Evolutionary conservation across 2,797 vertebrate species (phyloP).

Genomic region (Moxostoma hubbsi): DNA sequence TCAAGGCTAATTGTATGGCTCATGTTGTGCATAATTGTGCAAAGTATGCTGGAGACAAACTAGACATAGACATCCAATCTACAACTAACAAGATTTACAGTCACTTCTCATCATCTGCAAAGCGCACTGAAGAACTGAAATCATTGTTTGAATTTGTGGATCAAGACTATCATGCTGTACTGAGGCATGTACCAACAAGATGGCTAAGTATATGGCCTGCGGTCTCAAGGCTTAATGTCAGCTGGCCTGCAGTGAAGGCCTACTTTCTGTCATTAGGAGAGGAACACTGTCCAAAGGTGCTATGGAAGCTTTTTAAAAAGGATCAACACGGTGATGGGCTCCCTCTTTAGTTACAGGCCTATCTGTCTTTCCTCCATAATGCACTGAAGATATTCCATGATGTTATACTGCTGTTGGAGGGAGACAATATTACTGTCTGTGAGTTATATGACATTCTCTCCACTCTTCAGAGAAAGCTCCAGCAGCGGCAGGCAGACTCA

Average conservation of each 20-base stretch:
- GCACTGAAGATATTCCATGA: conserved; percentile 32
- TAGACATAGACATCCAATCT: conserved; percentile 18
- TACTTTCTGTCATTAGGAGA: conserved; percentile 19
- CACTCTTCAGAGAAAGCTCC: conserved; percentile 47
- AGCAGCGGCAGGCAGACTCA: neutral
- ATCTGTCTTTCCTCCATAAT: conserved; percentile 22
- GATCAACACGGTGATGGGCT: conserved; percentile 30
- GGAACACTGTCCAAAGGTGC: conserved; percentile 15
- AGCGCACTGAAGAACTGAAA: conserved; percentile 31
- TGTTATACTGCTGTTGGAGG: conserved; percentile 34
- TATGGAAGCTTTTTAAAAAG: conserved; percentile 29
- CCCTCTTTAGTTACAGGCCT: conserved; percentile 16
- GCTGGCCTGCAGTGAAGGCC: conserved; percentile 31
- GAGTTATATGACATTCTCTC: conserved; percentile 38
- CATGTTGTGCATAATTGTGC: conserved; percentile 37
- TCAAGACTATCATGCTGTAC: conserved; percentile 29
- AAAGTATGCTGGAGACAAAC: conserved; percentile 40
- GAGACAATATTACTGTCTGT: conserved; percentile 20
- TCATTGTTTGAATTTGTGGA: conserved; percentile 33
- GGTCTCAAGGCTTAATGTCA: conserved; percentile 30
- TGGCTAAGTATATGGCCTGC: conserved; percentile 39
- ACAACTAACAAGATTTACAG: conserved; percentile 3
- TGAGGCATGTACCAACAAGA: conserved; percentile 32
- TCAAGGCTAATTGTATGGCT: conserved; percentile 36
- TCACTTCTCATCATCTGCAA: conserved; percentile 32